Conservation (phyloP, 2,888 invertebrate species). For the Zele albiditarsus region DNA sequence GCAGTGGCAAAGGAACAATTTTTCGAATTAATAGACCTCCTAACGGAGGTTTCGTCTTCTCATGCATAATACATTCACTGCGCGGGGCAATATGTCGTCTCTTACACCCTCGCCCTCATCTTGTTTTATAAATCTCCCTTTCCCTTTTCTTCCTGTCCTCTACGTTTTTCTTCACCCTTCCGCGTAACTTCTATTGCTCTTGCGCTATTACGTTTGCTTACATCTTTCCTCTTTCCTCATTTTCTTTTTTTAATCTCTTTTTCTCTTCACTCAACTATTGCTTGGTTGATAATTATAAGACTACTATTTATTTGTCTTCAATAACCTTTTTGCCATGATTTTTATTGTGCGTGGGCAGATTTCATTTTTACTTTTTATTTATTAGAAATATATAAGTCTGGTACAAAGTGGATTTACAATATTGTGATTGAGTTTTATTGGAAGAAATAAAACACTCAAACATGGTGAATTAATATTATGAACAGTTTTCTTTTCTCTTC, state of each 20-base stretch:
- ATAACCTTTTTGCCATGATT: neutral
- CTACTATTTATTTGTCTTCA: neutral
- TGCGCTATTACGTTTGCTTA: neutral
- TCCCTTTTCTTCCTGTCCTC: constrained; percentile 47
- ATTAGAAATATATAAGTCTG: too few species aligned
- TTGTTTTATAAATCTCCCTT: constrained; percentile 66
- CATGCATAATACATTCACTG: constrained; percentile 70
- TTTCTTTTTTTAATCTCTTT: constrained; percentile 28
- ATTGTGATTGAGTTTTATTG: too few species aligned
- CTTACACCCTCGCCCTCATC: constrained; percentile 47
- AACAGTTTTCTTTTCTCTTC: too few species aligned
- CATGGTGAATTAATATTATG: too few species aligned
- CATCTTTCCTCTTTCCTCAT: constrained; percentile 26
- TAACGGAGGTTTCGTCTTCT: constrained; percentile 54
- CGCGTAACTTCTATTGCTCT: constrained; percentile 27
- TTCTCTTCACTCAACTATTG: constrained; percentile 14
- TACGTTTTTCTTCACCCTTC: constrained; percentile 49
- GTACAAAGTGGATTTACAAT: neutral
- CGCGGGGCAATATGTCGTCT: constrained; percentile 68
- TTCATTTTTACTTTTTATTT: too few species aligned
- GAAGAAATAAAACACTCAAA: too few species aligned
- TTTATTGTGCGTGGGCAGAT: neutral
- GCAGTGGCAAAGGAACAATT: constrained; percentile 54
- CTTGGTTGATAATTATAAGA: constrained; percentile 1
- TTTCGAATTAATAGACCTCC: constrained; percentile 66